phyloP scores from a whole-genome alignment of 2,888 invertebrate genomes.

The Vannuccia rotundouncinata region DNA sequence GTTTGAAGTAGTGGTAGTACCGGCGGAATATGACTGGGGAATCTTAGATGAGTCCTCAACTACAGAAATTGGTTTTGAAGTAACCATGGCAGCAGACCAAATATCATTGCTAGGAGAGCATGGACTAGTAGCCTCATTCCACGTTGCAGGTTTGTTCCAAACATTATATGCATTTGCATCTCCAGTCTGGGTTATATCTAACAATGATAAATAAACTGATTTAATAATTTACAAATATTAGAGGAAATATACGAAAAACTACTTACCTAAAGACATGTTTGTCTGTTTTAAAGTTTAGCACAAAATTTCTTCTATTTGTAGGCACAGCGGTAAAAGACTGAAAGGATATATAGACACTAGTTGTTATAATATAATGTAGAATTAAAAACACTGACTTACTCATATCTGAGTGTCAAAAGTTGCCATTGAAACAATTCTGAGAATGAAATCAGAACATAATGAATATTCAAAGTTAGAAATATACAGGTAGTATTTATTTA shows the following conservation, averaged over 20 bases:
- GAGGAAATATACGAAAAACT: background rate
- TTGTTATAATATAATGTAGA: background rate
- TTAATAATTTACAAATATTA: background rate
- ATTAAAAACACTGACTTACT: background rate
- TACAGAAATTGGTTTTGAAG: background rate
- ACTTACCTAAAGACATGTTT: background rate
- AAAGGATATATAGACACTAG: background rate
- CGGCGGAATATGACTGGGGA: background rate
- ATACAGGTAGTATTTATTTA: too few relatives aligned
- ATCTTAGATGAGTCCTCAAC: background rate
- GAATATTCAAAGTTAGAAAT: too few relatives aligned
- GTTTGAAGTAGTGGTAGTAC: background rate
- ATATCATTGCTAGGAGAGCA: background rate
- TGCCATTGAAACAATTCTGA: background rate
- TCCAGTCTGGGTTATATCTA: background rate
- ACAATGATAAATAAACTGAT: background rate
- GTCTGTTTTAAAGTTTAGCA: background rate
- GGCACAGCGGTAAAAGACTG: background rate
- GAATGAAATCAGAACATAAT: too few relatives aligned
- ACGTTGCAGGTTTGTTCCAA: background rate
- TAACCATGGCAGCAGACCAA: background rate
- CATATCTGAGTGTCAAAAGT: background rate
- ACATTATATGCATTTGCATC: conserved; percentile 6
- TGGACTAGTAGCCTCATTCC: background rate
- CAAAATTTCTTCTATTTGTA: background rate